Base-by-base conservation (phyloP, 2,797 vertebrate genomes). In the Muscicapa striata region DNA sequence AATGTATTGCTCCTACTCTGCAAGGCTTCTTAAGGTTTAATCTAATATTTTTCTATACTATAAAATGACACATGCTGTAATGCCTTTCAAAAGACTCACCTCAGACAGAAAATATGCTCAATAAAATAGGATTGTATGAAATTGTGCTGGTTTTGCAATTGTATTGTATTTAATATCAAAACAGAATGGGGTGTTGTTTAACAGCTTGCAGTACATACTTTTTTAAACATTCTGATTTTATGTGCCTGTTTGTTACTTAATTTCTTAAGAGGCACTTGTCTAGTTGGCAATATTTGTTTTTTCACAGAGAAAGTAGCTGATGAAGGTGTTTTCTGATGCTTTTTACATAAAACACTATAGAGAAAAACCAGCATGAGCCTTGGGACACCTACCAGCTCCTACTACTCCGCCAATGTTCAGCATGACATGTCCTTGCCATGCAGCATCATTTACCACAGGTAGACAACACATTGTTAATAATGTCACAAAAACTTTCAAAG, bases 401-500 rank as follows among this genome's bases (percentile, higher is more conserved):
- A 43, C 30, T 62, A 30, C 18, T 75, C 43, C 59, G 57, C 29
- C 43, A 66, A 22, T 2, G 3, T 69, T 84, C 84, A 79, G 48
- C 16, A 55, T n/a, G 27, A 32, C 83, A n/a, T 13, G 20, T 16
- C 61, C 73, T 57, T 83, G 69, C 27, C 49, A 61, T 1, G 11
- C 32, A 63, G 45, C 49, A 55, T 85, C 48, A 62, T 45, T 57
- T 49, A 55, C 27, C 46, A 46, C 29, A 68, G 40, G 19, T 0
- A 87, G 63, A 41, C 11, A 55, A 61, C 7, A 59, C 14, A 13
- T 13, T 38, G 14, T 22, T 43, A 95, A 91, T 49, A 92, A 68
- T 6, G 15, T 76, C 45, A 87, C 74, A 95, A 94, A 73, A 91
- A 83, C 46, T 51, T 67, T 82, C 38, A 26, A 96, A 77, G 75